Percentiles rank a stretch among this genome's conserved stretches.
These are phyloP conservation scores for Cryptocheilus praepositus DNA, from an alignment of 2,888 invertebrate genomes.

Conservation along the genomic window DNA sequence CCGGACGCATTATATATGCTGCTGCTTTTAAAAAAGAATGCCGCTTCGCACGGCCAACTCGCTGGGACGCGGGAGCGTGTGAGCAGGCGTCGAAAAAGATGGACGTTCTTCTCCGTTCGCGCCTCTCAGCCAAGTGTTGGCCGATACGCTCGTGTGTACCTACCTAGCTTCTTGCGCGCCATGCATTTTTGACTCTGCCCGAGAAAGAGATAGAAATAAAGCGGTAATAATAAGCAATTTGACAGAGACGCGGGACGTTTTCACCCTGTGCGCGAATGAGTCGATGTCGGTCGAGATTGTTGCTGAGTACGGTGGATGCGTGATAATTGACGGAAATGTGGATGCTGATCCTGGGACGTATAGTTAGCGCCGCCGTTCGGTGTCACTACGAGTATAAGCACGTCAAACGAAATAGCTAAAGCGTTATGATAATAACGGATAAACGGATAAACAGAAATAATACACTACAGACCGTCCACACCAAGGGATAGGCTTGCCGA, in stretches of 20 bases:
- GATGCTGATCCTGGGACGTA: too few species aligned
- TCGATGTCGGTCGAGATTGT: too few species aligned
- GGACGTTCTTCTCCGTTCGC: conserved; percentile 17
- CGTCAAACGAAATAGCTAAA: conserved; percentile 4
- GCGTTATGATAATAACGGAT: conserved; percentile 5
- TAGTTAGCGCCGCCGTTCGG: background rate
- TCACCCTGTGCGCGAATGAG: background rate
- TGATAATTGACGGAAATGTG: too few species aligned
- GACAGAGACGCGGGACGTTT: conserved; percentile 6
- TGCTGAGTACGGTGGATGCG: too few species aligned
- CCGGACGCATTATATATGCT: conserved; percentile 53
- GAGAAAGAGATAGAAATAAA: conserved; percentile 42
- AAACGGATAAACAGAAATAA: conserved; percentile 33
- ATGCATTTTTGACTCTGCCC: conserved; percentile 63
- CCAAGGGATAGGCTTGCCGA: conserved; percentile 54
- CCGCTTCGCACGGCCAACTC: conserved; percentile 57
- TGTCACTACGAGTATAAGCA: conserved; percentile 2
- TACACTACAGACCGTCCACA: conserved; percentile 61
- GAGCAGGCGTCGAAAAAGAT: conserved; percentile 12
- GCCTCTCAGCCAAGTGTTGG: conserved; percentile 39
- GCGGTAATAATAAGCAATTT: background rate
- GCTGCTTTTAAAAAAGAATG: conserved; percentile 56
- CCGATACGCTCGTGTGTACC: conserved; percentile 61
- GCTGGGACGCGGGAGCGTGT: conserved; percentile 15
- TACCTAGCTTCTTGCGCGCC: conserved; percentile 65